Conservation (phyloP, 2,113 vertebrate species). For the Caloenas nicobarica region DNA sequence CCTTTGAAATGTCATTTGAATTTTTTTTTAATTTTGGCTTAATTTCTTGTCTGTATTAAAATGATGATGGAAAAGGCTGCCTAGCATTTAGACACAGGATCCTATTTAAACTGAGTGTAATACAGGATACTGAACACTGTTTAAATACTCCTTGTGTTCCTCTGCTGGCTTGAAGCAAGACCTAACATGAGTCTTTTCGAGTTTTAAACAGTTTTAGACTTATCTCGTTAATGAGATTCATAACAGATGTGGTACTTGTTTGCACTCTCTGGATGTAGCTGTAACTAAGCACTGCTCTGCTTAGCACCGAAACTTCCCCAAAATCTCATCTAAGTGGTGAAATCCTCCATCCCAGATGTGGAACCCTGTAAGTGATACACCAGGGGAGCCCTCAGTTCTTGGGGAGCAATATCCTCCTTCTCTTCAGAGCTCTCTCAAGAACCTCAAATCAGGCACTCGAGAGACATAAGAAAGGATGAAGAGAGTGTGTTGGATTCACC, state of each 20-base stretch:
- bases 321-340: not conserved
- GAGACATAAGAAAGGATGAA: not conserved
- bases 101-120: not conserved
- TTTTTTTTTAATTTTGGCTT: not conserved
- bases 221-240: not conserved
- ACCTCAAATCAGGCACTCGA: not conserved
- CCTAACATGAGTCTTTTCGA: not conserved
- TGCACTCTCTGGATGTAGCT: not conserved
- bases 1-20: not conserved
- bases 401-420: not conserved
- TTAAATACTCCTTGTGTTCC: not conserved
- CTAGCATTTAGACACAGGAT: not conserved
- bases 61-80: not conserved
- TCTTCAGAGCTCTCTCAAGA: not conserved
- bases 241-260: not conserved
- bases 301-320: not conserved
- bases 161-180: slow-evolving; percentile 2
- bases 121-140: not conserved
- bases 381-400: not conserved
- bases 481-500: not conserved
- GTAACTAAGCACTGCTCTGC: not conserved
- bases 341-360: not conserved
- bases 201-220: not conserved
- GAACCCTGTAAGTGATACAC: not conserved
- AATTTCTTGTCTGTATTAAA: slow-evolving; percentile 18